Base-by-base conservation (phyloP, 1,140 invertebrate species). In the Drosophila watanabei region DNA sequence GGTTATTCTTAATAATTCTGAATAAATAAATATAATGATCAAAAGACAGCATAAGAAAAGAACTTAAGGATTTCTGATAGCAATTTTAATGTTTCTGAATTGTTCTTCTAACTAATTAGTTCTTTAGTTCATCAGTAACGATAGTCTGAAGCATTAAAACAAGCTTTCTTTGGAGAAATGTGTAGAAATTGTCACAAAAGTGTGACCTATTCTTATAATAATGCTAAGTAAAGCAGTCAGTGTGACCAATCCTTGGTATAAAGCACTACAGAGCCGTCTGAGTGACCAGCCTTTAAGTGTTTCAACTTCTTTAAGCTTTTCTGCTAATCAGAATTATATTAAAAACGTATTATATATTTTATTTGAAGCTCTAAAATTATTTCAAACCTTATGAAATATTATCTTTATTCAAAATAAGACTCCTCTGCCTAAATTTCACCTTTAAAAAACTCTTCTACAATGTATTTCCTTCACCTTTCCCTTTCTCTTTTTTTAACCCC, bases 401-500 rank as follows among this genome's bases (percentile, higher is more conserved):
- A 6, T 2, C 28, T 20, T 24, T 2, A 24, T 24, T 20, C 16
- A 37, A 33, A 24, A 37, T 5, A 20, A 7, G 0, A 2, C 6
- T 18, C 6, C 5, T 10, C 13, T 7, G 0, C 4, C 2, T 56
- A 6, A 24, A 16, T 35, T 54, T 2, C 9, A 16, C 18, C 33
- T 37, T 16, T 10, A 3, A 35, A 35, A 35, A 2, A 9, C 11
- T 1, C 16, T 37, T 24, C 2, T 37, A 3, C 8, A 37, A 30
- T 37, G 41, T 20, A 52, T 51, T 49, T 20, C 20, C 35, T 35
- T 32, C 45, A 18, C 63, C 24, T 32, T 37, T 20, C 20, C 52
- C 52, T 56, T 56, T 56, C 2, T 14, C 5, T 16, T 37, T 33
- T 54, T 24, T 56, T 56, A 56, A 39, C 33, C 52, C 20, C 14